Conservation (phyloP, 2,797 vertebrate species). For the Mareca strepera region DNA sequence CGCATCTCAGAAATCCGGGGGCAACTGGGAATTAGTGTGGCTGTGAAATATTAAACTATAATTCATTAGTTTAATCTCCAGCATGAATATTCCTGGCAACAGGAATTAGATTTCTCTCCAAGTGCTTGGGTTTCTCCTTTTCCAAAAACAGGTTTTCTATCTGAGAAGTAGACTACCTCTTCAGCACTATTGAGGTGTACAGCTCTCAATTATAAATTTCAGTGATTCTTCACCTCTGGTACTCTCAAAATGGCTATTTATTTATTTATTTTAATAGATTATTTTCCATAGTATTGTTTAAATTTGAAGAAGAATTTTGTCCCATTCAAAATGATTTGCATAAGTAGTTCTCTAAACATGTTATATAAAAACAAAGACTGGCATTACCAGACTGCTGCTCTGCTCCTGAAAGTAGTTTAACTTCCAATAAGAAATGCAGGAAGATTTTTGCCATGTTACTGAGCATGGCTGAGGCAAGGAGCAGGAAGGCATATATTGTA, state of each 20-base stretch:
- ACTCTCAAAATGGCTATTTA: background rate
- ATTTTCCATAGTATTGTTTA: background rate
- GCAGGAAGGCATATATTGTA: background rate
- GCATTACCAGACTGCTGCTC: background rate
- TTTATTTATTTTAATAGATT: background rate
- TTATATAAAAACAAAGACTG: background rate
- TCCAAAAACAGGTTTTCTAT: background rate
- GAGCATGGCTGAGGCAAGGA: rapidly evolving
- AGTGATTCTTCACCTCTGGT: background rate
- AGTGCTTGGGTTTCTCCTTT: background rate
- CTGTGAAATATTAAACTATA: background rate
- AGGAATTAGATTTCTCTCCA: background rate
- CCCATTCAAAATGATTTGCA: background rate
- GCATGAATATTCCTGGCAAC: background rate
- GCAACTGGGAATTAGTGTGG: background rate
- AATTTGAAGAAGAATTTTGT: background rate
- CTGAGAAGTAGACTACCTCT: background rate
- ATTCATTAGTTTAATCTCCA: background rate
- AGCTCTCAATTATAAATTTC: background rate
- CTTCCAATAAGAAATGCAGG: background rate
- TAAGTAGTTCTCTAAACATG: background rate
- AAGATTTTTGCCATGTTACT: background rate
- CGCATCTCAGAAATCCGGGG: background rate
- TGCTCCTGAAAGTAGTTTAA: background rate
- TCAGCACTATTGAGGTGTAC: background rate